Conservation (phyloP, 2,888 invertebrate genomes). For the Podabrus alpinus region DNA sequence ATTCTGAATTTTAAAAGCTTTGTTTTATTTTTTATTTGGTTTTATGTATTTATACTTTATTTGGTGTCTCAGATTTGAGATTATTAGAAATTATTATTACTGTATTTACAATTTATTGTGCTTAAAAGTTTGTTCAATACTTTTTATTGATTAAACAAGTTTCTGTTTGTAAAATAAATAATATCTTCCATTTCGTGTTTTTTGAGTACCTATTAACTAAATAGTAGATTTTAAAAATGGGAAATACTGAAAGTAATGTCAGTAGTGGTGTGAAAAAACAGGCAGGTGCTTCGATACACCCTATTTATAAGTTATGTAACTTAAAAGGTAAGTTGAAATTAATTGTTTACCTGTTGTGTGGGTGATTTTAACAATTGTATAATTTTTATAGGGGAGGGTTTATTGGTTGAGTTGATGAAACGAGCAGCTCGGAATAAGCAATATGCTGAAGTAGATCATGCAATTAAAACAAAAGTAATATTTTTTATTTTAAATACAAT, state of each 20-base stretch:
- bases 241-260: conserved; percentile 87
- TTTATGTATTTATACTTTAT: not conserved
- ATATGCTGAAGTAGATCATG: conserved; percentile 89
- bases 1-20: not conserved
- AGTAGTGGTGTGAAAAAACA: conserved; percentile 95
- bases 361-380: not conserved
- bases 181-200: conserved; percentile 3
- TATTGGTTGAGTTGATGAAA: conserved; percentile 93
- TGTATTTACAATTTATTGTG: not conserved
- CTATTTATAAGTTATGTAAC: conserved; percentile 87
- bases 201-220: not conserved
- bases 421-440: conserved; percentile 87
- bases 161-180: not conserved
- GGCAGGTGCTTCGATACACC: conserved; percentile 82
- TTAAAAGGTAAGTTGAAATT: conserved; percentile 70
- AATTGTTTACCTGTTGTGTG: not conserved
- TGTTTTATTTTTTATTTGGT: not conserved
- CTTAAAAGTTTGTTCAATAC: conserved; percentile 32
- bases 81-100: not conserved
- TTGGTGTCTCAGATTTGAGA: not conserved
- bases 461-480: conserved; percentile 77
- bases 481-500: not conserved
- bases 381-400: conserved; percentile 73
- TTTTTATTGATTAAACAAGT: conserved; percentile 13
- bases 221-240: conserved; percentile 59